Base-by-base conservation (phyloP, 2,113 vertebrate genomes). In the Brachypodius melanocephalos region DNA sequence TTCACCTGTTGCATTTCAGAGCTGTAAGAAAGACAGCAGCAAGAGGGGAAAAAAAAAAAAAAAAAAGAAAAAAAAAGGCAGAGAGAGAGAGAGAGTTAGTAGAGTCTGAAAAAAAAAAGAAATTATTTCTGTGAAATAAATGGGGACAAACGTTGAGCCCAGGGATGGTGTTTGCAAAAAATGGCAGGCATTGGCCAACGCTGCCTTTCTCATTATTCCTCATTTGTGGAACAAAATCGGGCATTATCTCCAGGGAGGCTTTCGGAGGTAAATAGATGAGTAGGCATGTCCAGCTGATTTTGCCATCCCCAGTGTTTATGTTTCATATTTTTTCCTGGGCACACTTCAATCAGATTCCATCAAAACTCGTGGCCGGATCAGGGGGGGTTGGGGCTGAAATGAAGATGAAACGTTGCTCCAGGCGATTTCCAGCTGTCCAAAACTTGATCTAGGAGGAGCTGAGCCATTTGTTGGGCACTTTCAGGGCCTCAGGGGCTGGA, bases 261-360 rank as follows among this genome's bases (percentile, higher is more conserved):
- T 97, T 46, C 40, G 3, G 93, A 91, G 91, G 92, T 92, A 97
- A 97, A 97, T 89, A 94, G 91, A 96, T 97, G 95, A 57, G 76
- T n/a, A 82, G 95, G 67, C 95, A 95, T 97, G 96, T 95, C 94
- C 88, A 19, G 90, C 79, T 96, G 87, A 87, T 90, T 93, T 32
- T 89, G 36, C 83, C 86, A 91, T 89, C 85, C 67, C 71, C 57
- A 5, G 79, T 22, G 61, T 90, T 97, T 94, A 96, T 96, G 87
- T 89, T 93, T 93, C 65, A 93, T 93, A 73, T 92, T 57, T 57
- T 97, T 97, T 95, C 96, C 75, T 29, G 46, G 94, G 95, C 96
- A 96, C 95, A 96, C 92, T 92, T 96, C 96, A 94, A 91, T 94
- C 94, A 96, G 81, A 63, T 42, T 17, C 43, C 59, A 95, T 85